Evolutionary conservation across 1,140 invertebrate genomes (phyloP).

Genomic region (Copidosoma floridanum): DNA sequence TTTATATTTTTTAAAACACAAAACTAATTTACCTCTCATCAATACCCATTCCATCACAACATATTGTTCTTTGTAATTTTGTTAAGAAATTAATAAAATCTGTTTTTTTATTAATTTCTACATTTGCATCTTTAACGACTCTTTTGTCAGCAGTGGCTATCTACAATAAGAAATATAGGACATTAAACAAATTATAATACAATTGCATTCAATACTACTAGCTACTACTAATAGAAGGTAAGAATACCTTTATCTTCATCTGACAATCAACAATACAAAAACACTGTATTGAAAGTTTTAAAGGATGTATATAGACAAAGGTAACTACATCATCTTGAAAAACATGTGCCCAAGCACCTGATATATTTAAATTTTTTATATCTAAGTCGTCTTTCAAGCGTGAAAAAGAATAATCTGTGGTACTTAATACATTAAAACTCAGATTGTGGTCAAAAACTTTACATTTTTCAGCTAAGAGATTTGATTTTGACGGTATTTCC

Average conservation of each 20-base stretch:
- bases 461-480: too few relatives aligned
- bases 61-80: slow-evolving; percentile 9
- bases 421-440: too few relatives aligned
- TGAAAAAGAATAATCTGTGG: neutral
- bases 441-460: too few relatives aligned
- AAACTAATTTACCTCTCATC: slow-evolving; percentile 1
- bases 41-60: slow-evolving; percentile 4
- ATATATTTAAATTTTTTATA: neutral
- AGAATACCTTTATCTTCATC: slow-evolving; percentile 2
- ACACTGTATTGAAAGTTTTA: neutral
- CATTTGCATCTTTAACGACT: neutral
- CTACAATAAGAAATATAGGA: neutral
- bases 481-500: too few relatives aligned
- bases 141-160: neutral
- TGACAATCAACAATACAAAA: neutral
- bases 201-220: too few relatives aligned
- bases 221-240: too few relatives aligned
- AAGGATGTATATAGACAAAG: slow-evolving; percentile 1
- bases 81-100: slow-evolving; percentile 8
- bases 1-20: neutral
- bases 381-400: neutral
- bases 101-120: neutral
- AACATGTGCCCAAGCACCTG: neutral
- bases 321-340: neutral
- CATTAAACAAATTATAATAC: neutral